phyloP scores from a whole-genome alignment of 2,888 invertebrate species.

The Cheilosia vernalis region DNA sequence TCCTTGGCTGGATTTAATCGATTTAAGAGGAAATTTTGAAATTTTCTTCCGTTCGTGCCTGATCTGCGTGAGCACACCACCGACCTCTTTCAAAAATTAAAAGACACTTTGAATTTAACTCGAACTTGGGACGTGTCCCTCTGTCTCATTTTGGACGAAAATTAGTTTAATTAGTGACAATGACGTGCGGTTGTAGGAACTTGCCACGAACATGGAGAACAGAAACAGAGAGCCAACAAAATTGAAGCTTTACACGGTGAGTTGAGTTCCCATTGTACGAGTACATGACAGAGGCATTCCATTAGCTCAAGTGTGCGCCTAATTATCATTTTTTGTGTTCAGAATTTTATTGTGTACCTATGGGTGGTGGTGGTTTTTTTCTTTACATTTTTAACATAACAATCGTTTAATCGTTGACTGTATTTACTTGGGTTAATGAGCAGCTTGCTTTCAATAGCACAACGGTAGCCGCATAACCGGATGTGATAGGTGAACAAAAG shows the following conservation, averaged over 20 bases:
- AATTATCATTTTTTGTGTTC: slow-evolving; percentile 60
- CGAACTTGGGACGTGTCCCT: neutral
- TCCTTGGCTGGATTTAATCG: slow-evolving; percentile 55
- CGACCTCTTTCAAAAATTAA: slow-evolving; percentile 44
- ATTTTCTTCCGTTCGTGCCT: slow-evolving; percentile 52
- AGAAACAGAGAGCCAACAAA: neutral
- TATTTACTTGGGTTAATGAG: slow-evolving; percentile 73
- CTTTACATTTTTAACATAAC: slow-evolving; percentile 38
- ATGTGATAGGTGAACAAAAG: neutral
- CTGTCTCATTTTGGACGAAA: slow-evolving; percentile 16
- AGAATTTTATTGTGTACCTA: neutral
- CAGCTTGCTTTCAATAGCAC: slow-evolving; percentile 59
- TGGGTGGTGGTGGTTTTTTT: neutral
- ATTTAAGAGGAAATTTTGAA: slow-evolving; percentile 36
- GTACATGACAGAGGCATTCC: slow-evolving; percentile 33
- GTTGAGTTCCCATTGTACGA: slow-evolving; percentile 58
- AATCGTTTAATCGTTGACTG: slow-evolving; percentile 60
- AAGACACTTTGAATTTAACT: slow-evolving; percentile 40
- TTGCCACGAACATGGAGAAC: neutral
- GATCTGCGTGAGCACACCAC: slow-evolving; percentile 24
- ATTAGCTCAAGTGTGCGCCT: slow-evolving; percentile 74
- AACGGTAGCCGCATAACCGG: slow-evolving; percentile 10
- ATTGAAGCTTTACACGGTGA: slow-evolving; percentile 3
- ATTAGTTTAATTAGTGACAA: slow-evolving; percentile 46
- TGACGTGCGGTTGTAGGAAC: slow-evolving; percentile 38